These are phyloP conservation scores for Phalacrocorax aristotelis DNA, from an alignment of 2,113 vertebrate species.

Conservation along the genomic window DNA sequence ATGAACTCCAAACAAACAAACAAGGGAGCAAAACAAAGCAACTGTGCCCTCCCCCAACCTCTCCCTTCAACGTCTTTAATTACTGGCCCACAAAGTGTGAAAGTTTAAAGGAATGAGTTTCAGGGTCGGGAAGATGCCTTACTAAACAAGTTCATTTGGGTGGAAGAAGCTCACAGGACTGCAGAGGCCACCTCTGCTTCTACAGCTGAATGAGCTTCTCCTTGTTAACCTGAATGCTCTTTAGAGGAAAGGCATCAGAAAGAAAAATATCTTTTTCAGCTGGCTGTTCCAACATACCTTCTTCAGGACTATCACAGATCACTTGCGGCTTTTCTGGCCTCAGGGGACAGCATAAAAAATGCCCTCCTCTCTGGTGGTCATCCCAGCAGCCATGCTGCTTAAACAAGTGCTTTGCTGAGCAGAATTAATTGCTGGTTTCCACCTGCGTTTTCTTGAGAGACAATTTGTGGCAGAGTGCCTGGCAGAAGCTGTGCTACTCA, in stretches of 20 bases:
- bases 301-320: not conserved
- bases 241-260: not conserved
- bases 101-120: not conserved
- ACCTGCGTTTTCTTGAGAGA: constrained; percentile 17
- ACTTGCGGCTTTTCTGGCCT: not conserved
- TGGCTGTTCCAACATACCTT: not conserved
- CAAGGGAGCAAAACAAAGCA: not conserved
- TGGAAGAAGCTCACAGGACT: not conserved
- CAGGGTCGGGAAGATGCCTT: not conserved
- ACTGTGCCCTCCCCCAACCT: not conserved
- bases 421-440: constrained; percentile 24
- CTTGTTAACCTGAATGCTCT: not conserved
- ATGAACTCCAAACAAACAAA: not conserved
- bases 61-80: constrained; percentile 12
- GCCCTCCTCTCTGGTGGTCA: not conserved
- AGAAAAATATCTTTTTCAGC: not conserved
- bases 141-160: not conserved
- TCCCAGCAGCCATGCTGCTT: not conserved
- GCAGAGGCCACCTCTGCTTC: not conserved
- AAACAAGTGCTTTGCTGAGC: not conserved
- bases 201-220: not conserved
- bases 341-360: not conserved
- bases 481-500: not conserved
- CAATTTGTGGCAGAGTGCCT: not conserved
- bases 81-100: not conserved